phyloP scores from a whole-genome alignment of 2,797 vertebrate genomes.

The Thamnophis elegans region DNA sequence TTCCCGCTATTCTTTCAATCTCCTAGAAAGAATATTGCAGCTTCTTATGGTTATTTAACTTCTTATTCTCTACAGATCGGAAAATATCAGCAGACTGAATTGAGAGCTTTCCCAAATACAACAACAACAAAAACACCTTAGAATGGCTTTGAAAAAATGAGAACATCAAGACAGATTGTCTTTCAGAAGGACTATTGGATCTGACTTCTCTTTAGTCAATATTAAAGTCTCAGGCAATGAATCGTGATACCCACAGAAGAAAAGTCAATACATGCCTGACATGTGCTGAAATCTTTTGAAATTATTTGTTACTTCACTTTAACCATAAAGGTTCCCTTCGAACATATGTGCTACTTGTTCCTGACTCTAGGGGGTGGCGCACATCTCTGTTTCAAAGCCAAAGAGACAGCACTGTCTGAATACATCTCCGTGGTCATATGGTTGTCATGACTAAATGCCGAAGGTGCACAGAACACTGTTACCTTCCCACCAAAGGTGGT shows the following conservation, averaged over 20 bases:
- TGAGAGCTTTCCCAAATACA: constrained; percentile 5
- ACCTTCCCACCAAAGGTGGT: too few relatives aligned
- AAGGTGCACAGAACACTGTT: too few relatives aligned
- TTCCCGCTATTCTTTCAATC: constrained; percentile 21
- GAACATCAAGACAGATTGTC: background rate
- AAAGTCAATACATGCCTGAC: constrained; percentile 14
- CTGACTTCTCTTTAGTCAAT: constrained; percentile 10
- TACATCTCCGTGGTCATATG: too few relatives aligned
- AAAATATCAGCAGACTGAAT: background rate
- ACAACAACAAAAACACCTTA: background rate
- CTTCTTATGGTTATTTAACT: constrained; percentile 17
- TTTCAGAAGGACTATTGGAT: background rate
- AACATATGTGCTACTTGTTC: too few relatives aligned
- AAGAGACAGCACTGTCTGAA: too few relatives aligned
- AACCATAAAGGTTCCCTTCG: background rate
- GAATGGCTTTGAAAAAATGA: background rate
- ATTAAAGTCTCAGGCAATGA: constrained; percentile 16
- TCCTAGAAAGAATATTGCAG: constrained; percentile 16
- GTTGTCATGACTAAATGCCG: too few relatives aligned
- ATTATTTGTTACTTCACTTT: constrained; percentile 21
- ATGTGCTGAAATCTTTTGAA: constrained; percentile 39
- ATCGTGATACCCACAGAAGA: background rate
- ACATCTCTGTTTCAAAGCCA: too few relatives aligned
- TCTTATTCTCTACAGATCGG: constrained; percentile 6
- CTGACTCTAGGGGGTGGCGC: too few relatives aligned